Evolutionary conservation across 1,140 invertebrate species (phyloP).

Genomic region (Orchestia grillus): DNA sequence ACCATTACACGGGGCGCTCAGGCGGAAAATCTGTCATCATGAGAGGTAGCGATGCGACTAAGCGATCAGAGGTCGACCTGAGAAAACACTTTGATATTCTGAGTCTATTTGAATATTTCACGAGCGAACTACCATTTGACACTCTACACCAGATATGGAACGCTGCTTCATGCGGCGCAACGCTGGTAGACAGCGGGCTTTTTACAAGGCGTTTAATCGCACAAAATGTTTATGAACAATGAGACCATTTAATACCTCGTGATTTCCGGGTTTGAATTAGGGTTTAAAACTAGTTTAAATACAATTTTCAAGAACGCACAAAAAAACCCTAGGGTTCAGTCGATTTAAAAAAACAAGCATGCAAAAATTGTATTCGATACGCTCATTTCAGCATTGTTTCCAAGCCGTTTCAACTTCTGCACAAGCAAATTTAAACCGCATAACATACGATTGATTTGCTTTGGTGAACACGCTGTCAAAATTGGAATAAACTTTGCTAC

Average conservation of each 20-base stretch:
- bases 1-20: constrained; percentile 13
- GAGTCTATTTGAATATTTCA: constrained; percentile 30
- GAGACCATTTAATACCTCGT: not conserved
- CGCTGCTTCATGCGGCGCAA: not conserved
- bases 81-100: constrained; percentile 42
- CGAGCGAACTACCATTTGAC: not conserved
- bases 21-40: constrained; percentile 44
- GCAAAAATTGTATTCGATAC: too few species aligned
- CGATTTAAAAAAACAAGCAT: too few species aligned
- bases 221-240: not conserved
- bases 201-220: not conserved
- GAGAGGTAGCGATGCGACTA: constrained; percentile 53
- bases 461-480: not conserved
- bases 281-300: too few species aligned
- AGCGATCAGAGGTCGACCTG: not conserved
- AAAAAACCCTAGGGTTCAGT: too few species aligned
- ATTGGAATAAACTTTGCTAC: not conserved
- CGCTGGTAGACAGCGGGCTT: not conserved
- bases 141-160: not conserved
- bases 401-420: not conserved
- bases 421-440: not conserved
- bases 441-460: not conserved
- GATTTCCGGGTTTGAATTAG: too few species aligned
- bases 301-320: too few species aligned
- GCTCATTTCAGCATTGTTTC: not conserved